phyloP scores from a whole-genome alignment of 2,888 invertebrate genomes.

The Lumbricus terrestris region DNA sequence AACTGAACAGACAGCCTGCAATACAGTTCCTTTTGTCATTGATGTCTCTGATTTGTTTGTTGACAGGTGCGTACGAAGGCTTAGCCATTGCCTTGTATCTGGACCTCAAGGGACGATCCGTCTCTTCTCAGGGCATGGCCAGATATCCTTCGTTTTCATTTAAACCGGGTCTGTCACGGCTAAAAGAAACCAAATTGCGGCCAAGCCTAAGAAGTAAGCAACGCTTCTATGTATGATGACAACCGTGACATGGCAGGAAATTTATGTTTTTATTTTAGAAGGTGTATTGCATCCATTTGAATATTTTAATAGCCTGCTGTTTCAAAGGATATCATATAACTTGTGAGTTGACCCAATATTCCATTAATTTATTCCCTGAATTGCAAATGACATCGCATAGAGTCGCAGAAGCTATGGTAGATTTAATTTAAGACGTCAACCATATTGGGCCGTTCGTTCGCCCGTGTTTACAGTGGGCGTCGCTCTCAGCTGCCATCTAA shows the following conservation, averaged over 20 bases:
- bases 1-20: too few relatives aligned
- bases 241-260: not conserved
- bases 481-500: too few relatives aligned
- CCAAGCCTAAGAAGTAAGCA: not conserved
- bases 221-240: too few relatives aligned
- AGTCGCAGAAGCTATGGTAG: too few relatives aligned
- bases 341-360: not conserved
- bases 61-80: slow-evolving; percentile 34
- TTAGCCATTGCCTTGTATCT: slow-evolving; percentile 18
- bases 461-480: too few relatives aligned
- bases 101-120: not conserved
- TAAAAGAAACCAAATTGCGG: not conserved
- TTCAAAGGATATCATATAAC: not conserved
- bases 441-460: too few relatives aligned
- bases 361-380: not conserved
- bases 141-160: not conserved
- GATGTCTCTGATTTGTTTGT: slow-evolving; percentile 12
- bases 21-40: too few relatives aligned
- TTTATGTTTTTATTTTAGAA: not conserved
- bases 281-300: not conserved
- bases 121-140: not conserved
- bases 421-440: too few relatives aligned
- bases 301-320: not conserved
- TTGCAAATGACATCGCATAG: not conserved
- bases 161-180: slow-evolving; percentile 7